Evolutionary conservation across 2,888 invertebrate genomes (phyloP).

Genomic region (Agrypnus murinus): DNA sequence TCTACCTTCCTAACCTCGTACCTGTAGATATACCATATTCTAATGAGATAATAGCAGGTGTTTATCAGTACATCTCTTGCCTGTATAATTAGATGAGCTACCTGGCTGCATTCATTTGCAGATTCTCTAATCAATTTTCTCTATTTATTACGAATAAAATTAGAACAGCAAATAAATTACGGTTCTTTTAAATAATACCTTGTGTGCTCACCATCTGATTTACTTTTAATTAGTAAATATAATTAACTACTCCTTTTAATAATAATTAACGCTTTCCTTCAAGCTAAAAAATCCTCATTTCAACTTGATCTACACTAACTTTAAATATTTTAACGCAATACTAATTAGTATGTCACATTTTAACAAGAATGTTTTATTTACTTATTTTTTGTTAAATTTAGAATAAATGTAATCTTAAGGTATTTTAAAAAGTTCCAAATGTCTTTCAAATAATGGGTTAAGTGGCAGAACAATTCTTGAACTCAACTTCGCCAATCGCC

Average conservation of each 20-base stretch:
- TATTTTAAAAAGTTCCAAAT: too few relatives aligned
- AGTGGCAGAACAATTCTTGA: too few relatives aligned
- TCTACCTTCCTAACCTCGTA: slow-evolving; percentile 46
- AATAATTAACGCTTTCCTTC: slow-evolving; percentile 22
- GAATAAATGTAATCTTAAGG: too few relatives aligned
- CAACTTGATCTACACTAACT: neutral
- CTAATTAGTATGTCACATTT: too few relatives aligned
- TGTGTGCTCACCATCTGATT: slow-evolving; percentile 37
- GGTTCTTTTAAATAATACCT: slow-evolving; percentile 36
- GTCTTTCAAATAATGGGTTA: too few relatives aligned
- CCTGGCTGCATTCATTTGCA: slow-evolving; percentile 54
- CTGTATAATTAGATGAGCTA: slow-evolving; percentile 56
- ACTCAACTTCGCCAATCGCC: too few relatives aligned
- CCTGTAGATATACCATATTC: slow-evolving; percentile 52
- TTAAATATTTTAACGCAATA: too few relatives aligned
- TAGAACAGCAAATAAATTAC: slow-evolving; percentile 49
- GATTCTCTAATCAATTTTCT: slow-evolving; percentile 53
- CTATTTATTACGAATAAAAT: slow-evolving; percentile 43
- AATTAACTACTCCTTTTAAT: slow-evolving; percentile 35
- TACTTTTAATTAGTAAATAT: slow-evolving; percentile 42
- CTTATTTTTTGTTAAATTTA: too few relatives aligned
- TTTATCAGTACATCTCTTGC: slow-evolving; percentile 54
- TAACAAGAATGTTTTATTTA: too few relatives aligned
- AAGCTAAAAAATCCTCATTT: neutral
- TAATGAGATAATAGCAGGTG: slow-evolving; percentile 58